Conservation (phyloP, 2,797 vertebrate genomes). For the Lithobates pipiens region DNA sequence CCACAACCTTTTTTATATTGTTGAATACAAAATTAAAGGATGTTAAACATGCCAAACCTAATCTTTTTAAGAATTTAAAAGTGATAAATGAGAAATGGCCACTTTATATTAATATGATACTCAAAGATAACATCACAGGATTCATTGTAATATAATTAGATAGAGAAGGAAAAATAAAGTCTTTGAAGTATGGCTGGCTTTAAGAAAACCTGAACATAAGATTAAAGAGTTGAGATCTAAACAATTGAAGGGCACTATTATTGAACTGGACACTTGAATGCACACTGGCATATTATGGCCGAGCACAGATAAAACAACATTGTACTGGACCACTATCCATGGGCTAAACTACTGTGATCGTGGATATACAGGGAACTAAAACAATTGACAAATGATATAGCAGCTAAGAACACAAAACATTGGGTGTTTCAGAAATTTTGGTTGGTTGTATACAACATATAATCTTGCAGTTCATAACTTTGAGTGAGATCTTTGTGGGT, state of each 20-base stretch:
- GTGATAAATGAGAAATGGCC: slow-evolving; percentile 17
- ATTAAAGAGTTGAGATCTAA: slow-evolving; percentile 12
- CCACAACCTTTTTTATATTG: too few relatives aligned
- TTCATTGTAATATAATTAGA: slow-evolving; percentile 37
- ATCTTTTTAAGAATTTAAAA: too few relatives aligned
- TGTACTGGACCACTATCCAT: neutral
- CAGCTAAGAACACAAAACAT: too few relatives aligned
- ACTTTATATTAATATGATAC: slow-evolving; percentile 10
- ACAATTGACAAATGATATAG: too few relatives aligned
- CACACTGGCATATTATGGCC: neutral
- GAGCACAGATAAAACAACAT: slow-evolving; percentile 5
- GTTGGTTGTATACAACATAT: too few relatives aligned
- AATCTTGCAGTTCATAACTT: too few relatives aligned
- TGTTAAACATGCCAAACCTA: too few relatives aligned
- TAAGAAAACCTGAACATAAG: slow-evolving; percentile 8
- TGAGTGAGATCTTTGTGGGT: too few relatives aligned
- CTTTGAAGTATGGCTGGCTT: slow-evolving; percentile 4
- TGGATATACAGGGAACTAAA: neutral
- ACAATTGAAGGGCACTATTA: neutral
- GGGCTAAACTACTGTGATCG: neutral
- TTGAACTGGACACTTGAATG: neutral
- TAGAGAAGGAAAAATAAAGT: slow-evolving; percentile 19
- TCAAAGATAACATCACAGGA: slow-evolving; percentile 3
- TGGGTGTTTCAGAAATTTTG: too few relatives aligned
- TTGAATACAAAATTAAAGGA: too few relatives aligned